phyloP scores from a whole-genome alignment of 2,113 vertebrate species.

The Bettongia penicillata region DNA sequence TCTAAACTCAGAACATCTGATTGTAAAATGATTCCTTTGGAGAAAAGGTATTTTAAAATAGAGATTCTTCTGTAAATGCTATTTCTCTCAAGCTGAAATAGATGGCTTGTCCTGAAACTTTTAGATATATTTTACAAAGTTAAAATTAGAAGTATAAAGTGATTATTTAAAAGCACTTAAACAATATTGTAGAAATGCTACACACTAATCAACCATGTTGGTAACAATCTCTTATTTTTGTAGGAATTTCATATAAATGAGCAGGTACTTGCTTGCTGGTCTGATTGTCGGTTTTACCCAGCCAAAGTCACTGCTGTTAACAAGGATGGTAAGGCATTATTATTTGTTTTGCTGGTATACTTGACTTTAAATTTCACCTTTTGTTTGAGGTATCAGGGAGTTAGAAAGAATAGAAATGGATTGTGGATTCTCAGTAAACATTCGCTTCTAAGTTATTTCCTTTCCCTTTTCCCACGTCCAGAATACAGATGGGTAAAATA shows the following conservation, averaged over 20 bases:
- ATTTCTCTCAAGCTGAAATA: constrained; percentile 5
- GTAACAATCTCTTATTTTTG: constrained; percentile 66
- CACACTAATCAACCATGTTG: constrained; percentile 18
- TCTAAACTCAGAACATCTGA: not conserved
- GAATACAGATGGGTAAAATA: constrained; percentile 30
- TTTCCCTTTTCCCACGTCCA: constrained; percentile 28
- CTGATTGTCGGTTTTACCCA: constrained; percentile 98
- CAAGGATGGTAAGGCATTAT: constrained; percentile 92
- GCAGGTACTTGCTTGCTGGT: constrained; percentile 97
- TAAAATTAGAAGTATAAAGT: not conserved
- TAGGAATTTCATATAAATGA: constrained; percentile 93
- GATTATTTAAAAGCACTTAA: not conserved
- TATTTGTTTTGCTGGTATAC: constrained; percentile 48
- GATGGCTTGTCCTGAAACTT: not conserved
- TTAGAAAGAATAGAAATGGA: constrained; percentile 38
- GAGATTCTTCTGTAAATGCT: not conserved
- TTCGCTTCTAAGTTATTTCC: constrained; percentile 22
- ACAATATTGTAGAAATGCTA: not conserved
- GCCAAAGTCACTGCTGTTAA: constrained; percentile 95
- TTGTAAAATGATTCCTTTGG: constrained; percentile 7
- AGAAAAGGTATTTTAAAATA: not conserved
- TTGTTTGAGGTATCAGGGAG: not conserved
- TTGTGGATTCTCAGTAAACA: constrained; percentile 52
- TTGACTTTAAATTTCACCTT: not conserved
- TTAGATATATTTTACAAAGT: constrained; percentile 23